phyloP scores from a whole-genome alignment of 1,140 invertebrate species.

The Tribolium castaneum region DNA sequence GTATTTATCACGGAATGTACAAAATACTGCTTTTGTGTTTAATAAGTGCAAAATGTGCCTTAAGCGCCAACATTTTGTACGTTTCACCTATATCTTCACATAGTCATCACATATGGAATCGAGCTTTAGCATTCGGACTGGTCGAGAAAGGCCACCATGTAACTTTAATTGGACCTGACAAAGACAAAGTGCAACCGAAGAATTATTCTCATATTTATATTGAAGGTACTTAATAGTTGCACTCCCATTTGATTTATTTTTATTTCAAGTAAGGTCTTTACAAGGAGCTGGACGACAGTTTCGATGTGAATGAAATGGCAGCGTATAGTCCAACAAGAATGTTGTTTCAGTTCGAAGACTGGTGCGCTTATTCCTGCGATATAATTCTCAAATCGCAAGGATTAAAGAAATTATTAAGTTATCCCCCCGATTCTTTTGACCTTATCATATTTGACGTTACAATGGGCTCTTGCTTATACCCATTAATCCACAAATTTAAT shows the following conservation, averaged over 20 bases:
- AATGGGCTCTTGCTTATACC: slow-evolving; percentile 48
- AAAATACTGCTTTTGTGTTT: neutral
- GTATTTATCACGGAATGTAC: neutral
- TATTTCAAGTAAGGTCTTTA: neutral
- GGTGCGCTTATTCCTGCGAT: neutral
- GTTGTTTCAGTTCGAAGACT: neutral
- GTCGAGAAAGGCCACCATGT: slow-evolving; percentile 52
- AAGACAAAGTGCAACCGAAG: slow-evolving; percentile 22
- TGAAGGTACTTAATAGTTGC: slow-evolving; percentile 42
- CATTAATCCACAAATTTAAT: slow-evolving; percentile 21
- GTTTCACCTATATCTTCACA: slow-evolving; percentile 25
- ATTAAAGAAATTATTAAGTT: slow-evolving; percentile 38
- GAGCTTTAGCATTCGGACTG: slow-evolving; percentile 45
- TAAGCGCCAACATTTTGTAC: slow-evolving; percentile 30
- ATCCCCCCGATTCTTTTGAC: slow-evolving; percentile 55
- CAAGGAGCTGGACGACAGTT: neutral
- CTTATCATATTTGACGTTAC: slow-evolving; percentile 55
- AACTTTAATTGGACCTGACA: slow-evolving; percentile 51
- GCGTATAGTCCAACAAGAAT: neutral
- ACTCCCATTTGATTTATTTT: neutral
- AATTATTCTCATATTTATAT: slow-evolving; percentile 53
- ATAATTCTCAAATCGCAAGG: neutral
- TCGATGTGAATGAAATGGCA: neutral
- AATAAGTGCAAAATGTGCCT: neutral
- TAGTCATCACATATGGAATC: slow-evolving; percentile 47